Percentiles rank a stretch among this genome's conserved stretches.
Evolutionary conservation across 2,113 vertebrate genomes (phyloP).

Genomic region (Larimichthys polyactis): DNA sequence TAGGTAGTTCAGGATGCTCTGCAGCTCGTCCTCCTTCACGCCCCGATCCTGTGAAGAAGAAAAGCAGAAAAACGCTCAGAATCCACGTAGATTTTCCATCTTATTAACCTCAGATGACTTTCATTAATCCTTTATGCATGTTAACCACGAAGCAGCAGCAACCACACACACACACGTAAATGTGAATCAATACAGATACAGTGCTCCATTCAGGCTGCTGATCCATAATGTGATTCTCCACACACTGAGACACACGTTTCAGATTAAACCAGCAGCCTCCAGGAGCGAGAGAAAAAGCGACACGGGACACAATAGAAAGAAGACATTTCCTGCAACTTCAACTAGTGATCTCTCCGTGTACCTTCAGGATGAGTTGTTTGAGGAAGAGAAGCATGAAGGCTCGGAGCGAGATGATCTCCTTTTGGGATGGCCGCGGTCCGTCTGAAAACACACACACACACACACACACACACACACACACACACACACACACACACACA

Average conservation of each 20-base stretch:
- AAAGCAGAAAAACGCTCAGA: background rate
- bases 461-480: constrained; percentile 13
- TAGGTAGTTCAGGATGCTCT: constrained; percentile 98
- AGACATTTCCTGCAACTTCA: constrained; percentile 50
- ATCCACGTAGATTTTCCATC: constrained; percentile 18
- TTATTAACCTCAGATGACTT: constrained; percentile 39
- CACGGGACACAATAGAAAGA: constrained; percentile 19
- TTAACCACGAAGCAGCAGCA: constrained; percentile 6
- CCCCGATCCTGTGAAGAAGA: constrained; percentile 90
- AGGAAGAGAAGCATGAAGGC: constrained; percentile 99
- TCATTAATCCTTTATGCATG: constrained; percentile 14
- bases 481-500: constrained; percentile 20
- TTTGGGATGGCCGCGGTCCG: constrained; percentile 95
- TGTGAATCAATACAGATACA: constrained; percentile 44
- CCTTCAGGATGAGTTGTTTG: constrained; percentile 99
- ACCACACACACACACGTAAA: constrained; percentile 12
- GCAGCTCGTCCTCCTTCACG: constrained; percentile 98
- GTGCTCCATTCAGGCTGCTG: constrained; percentile 42
- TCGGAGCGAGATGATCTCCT: constrained; percentile 97
- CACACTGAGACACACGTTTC: constrained; percentile 36
- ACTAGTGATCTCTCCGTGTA: constrained; percentile 61
- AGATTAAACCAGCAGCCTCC: constrained; percentile 32
- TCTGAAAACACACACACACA: constrained; percentile 81
- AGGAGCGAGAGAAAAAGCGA: constrained; percentile 24
- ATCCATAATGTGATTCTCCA: constrained; percentile 69